Evolutionary conservation across 2,113 vertebrate genomes (phyloP).

Genomic region (Hippocampus mohnikei): DNA sequence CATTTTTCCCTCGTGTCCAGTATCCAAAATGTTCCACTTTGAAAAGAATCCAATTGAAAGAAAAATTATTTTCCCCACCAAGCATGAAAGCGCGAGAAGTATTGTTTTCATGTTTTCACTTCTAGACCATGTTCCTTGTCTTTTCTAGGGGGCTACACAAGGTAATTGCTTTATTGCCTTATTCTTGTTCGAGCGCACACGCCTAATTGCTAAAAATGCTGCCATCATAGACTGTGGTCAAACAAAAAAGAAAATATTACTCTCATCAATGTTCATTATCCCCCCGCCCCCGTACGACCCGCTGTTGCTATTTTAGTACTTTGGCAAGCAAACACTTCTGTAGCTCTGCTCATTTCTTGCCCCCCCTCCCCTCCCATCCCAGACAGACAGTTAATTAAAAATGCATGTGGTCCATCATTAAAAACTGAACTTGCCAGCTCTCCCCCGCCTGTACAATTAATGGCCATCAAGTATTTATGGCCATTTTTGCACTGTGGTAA

Average conservation of each 20-base stretch:
- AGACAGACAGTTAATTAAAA: slow-evolving; percentile 34
- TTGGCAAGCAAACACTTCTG: slow-evolving; percentile 6
- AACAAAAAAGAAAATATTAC: too few relatives aligned
- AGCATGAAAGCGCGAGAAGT: background rate
- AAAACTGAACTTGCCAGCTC: slow-evolving; percentile 22
- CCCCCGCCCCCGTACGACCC: too few relatives aligned
- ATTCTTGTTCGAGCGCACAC: too few relatives aligned
- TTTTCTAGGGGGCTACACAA: too few relatives aligned
- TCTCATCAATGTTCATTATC: too few relatives aligned
- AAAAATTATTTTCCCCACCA: too few relatives aligned
- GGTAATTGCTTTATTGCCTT: too few relatives aligned
- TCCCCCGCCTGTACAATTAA: slow-evolving; percentile 25
- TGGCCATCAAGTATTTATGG: slow-evolving; percentile 23
- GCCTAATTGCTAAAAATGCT: too few relatives aligned
- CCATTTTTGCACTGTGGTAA: slow-evolving; percentile 1
- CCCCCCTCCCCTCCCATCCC: background rate
- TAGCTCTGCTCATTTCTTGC: slow-evolving; percentile 6
- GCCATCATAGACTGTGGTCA: too few relatives aligned
- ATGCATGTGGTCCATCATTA: slow-evolving; percentile 27
- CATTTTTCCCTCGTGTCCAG: background rate
- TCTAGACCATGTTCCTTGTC: too few relatives aligned
- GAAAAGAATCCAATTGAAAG: background rate
- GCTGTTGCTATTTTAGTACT: too few relatives aligned
- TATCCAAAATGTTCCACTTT: background rate
- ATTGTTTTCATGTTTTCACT: background rate